Conservation (phyloP, 1,140 invertebrate genomes). For the Galleria mellonella region DNA sequence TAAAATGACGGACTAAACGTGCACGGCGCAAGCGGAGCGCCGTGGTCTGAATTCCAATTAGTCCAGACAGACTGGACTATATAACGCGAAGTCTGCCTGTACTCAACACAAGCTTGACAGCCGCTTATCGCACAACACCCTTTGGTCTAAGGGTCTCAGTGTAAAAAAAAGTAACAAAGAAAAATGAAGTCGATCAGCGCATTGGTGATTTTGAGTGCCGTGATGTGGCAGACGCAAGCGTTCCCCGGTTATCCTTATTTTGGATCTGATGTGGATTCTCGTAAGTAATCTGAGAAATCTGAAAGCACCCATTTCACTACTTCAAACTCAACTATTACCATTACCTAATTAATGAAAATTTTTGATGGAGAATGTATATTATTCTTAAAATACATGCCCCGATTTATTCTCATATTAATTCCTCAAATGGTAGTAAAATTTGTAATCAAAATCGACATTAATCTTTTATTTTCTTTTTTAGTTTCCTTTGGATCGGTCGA, state of each 20-base stretch:
- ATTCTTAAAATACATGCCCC: no score
- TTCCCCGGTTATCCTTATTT: conserved; percentile 48
- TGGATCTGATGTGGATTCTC: conserved; percentile 46
- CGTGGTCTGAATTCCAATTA: conserved; percentile 58
- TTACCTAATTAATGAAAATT: no score
- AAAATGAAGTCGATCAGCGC: conserved; percentile 4
- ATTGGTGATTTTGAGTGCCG: conserved; percentile 34
- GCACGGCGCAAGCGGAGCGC: conserved; percentile 23
- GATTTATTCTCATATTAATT: no score
- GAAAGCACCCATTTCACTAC: background rate
- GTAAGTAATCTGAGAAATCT: conserved; percentile 29
- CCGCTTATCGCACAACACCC: conserved; percentile 37
- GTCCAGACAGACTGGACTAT: conserved; percentile 43
- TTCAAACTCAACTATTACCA: no score
- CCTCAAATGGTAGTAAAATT: no score
- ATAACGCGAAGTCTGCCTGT: conserved; percentile 34
- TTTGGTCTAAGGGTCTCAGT: conserved; percentile 27
- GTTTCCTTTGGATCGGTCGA: conserved; percentile 55
- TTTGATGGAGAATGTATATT: no score
- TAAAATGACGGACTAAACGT: conserved; percentile 38
- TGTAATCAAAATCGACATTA: no score
- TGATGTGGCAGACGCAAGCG: conserved; percentile 31
- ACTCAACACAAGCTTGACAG: conserved; percentile 37
- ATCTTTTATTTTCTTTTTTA: conserved; percentile 14
- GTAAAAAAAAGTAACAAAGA: conserved; percentile 29